Evolutionary conservation across 2,797 vertebrate species (phyloP), one percentile per base, ranked within the genome.

Genomic region (Anolis apletophallus): DNA sequence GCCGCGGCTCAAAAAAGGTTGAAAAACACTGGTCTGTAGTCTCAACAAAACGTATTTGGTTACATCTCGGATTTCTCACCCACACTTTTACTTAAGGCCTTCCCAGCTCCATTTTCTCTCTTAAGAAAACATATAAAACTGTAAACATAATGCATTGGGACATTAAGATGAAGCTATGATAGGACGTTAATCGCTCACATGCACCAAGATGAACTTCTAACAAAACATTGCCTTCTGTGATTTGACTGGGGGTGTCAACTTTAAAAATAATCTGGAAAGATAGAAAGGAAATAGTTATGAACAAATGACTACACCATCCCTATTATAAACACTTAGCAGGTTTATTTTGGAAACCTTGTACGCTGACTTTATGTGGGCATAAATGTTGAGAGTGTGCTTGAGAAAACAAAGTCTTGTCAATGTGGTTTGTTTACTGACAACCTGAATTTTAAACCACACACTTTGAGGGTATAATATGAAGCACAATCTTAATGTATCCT

Each of bases 301-400:
- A 88, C 92, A 92, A 93, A 95, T 90, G 92, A 88, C 92, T 55
- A 85, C 93, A 91, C 76, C 92, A 90, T 90, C 90, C 91, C 88
- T 94, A 50, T 93, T 95, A 88, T 89, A 91, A 93, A 90, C 87
- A 29, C 80, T 85, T 91, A 85, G 93, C 84, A 90, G 87, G 91
- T 96, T 96, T 95, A 84, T 85, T 96, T 94, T 95, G 94, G 95
- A 94, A 75, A 89, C 81, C 14, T 40, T 86, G 80, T 64, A 23
- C 81, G 81, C 79, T 80, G 1, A 91, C 19, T 90, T 90, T 86
- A 94, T 93, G 87, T 5, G 81, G 74, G 85, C 83, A 93, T 91
- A 93, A 92, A 92, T 79, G 86, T 94, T 94, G 94, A 88, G 91
- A 91, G 88, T 95, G 52, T 94, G 73, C 94, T 96, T 96, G 81